Percentiles rank a stretch among this genome's conserved stretches.
phyloP scores from a whole-genome alignment of 1,140 invertebrate genomes.

The Pogonomyrmex californicus region DNA sequence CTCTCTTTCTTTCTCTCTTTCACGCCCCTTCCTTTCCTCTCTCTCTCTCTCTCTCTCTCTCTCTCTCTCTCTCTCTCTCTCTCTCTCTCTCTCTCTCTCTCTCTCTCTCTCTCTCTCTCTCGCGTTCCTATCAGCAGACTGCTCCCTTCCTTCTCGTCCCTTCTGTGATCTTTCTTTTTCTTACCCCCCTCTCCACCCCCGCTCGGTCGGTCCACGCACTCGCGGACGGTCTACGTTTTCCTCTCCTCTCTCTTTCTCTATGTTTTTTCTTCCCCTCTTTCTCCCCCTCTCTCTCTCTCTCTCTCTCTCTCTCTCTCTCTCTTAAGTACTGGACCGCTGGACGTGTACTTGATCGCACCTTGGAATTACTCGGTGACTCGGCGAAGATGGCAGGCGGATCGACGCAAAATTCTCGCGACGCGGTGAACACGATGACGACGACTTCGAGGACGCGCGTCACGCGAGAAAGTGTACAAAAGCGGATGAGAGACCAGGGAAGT shows the following conservation, averaged over 20 bases:
- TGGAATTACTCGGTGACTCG: slow-evolving; percentile 47
- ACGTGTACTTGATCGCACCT: slow-evolving; percentile 24
- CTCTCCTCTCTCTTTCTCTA: slow-evolving; percentile 34
- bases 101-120: slow-evolving; percentile 65
- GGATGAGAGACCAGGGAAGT: slow-evolving; percentile 60
- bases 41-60: slow-evolving; percentile 31
- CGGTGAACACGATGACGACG: slow-evolving; percentile 34
- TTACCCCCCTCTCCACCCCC: too few relatives aligned
- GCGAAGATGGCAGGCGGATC: slow-evolving; percentile 20
- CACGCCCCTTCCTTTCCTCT: slow-evolving; percentile 31
- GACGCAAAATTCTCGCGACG: slow-evolving; percentile 14
- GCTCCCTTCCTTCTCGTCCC: too few relatives aligned
- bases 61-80: too few relatives aligned
- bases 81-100: slow-evolving; percentile 40
- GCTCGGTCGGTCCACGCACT: not conserved
- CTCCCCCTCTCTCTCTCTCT: slow-evolving; percentile 36
- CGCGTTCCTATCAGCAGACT: too few relatives aligned
- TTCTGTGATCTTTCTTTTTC: too few relatives aligned
- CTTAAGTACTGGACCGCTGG: slow-evolving; percentile 18
- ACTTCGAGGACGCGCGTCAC: slow-evolving; percentile 42
- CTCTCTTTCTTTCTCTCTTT: slow-evolving; percentile 57
- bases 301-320: slow-evolving; percentile 40
- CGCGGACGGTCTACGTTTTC: slow-evolving; percentile 46
- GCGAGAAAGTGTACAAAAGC: slow-evolving; percentile 49
- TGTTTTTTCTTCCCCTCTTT: slow-evolving; percentile 52